phyloP scores from a whole-genome alignment of 2,888 invertebrate genomes.

The Chorisops tibialis region DNA sequence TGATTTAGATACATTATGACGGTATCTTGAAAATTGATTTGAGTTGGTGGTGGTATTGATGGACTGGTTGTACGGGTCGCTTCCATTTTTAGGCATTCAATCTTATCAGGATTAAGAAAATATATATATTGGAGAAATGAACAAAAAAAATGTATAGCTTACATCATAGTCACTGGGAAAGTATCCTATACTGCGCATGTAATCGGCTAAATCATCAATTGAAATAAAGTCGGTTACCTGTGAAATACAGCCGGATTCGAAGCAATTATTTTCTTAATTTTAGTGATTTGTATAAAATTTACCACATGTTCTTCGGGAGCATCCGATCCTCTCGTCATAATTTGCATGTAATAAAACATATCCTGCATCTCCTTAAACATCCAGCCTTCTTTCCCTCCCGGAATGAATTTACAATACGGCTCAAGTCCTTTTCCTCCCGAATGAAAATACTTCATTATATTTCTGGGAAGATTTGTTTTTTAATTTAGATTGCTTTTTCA shows the following conservation, averaged over 20 bases:
- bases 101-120: slow-evolving; percentile 53
- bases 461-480: slow-evolving; percentile 44
- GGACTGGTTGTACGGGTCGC: slow-evolving; percentile 44
- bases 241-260: background rate
- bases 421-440: slow-evolving; percentile 59
- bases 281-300: background rate
- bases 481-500: background rate
- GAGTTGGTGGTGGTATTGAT: background rate
- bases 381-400: slow-evolving; percentile 68
- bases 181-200: slow-evolving; percentile 72
- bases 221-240: slow-evolving; percentile 57
- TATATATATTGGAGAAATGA: too few relatives aligned
- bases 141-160: slow-evolving; percentile 13
- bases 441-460: slow-evolving; percentile 54
- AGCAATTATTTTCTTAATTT: background rate
- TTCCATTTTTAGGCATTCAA: slow-evolving; percentile 61
- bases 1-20: slow-evolving; percentile 66
- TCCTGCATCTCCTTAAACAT: slow-evolving; percentile 69
- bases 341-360: slow-evolving; percentile 74
- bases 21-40: slow-evolving; percentile 63
- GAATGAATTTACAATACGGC: slow-evolving; percentile 69
- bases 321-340: slow-evolving; percentile 68
- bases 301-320: slow-evolving; percentile 61
- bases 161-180: slow-evolving; percentile 75
- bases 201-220: slow-evolving; percentile 65